phyloP scores from a whole-genome alignment of 2,888 invertebrate genomes.

The Brachypalpus laphriformis region DNA sequence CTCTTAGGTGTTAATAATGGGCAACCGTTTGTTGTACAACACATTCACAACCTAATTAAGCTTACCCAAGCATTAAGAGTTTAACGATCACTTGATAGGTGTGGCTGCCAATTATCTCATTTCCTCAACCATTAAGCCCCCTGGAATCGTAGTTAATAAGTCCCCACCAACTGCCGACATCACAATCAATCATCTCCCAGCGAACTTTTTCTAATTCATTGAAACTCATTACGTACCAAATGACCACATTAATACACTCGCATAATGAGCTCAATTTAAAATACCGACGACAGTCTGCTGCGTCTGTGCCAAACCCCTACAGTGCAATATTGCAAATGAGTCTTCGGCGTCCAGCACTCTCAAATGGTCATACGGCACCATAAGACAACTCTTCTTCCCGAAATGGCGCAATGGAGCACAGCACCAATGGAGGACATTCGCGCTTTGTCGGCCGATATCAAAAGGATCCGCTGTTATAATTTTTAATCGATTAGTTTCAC shows the following conservation, averaged over 20 bases:
- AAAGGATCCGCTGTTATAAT: constrained; percentile 75
- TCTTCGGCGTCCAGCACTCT: not conserved
- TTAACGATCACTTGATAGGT: not conserved
- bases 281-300: constrained; percentile 62
- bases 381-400: too few relatives aligned
- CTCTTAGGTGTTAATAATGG: not conserved
- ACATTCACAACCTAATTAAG: too few relatives aligned
- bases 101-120: constrained; percentile 12
- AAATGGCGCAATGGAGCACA: not conserved
- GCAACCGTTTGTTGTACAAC: not conserved
- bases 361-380: constrained; percentile 56
- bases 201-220: constrained; percentile 39
- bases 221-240: constrained; percentile 54
- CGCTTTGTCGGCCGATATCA: constrained; percentile 75
- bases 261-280: constrained; percentile 69
- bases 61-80: not conserved
- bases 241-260: constrained; percentile 57
- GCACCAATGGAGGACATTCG: constrained; percentile 57
- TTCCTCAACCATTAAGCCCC: too few relatives aligned
- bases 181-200: constrained; percentile 17
- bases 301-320: constrained; percentile 33
- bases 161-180: constrained; percentile 27
- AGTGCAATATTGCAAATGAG: constrained; percentile 63
- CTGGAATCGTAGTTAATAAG: constrained; percentile 13
- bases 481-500: constrained; percentile 76